Evolutionary conservation across 2,113 vertebrate genomes (phyloP).

Genomic region (Oostethus manadensis): DNA sequence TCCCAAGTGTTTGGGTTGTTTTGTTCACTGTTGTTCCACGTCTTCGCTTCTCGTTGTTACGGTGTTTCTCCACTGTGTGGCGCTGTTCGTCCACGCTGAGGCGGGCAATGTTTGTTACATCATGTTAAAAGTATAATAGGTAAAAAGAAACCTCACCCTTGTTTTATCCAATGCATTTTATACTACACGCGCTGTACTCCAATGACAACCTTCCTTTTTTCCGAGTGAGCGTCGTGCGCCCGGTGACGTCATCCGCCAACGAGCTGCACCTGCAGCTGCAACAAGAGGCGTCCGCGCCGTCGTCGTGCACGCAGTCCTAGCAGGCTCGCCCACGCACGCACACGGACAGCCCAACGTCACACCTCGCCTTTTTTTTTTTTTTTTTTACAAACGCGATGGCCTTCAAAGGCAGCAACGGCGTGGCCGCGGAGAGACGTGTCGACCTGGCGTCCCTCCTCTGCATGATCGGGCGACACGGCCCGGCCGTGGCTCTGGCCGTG

Average conservation of each 20-base stretch:
- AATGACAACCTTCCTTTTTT: background rate
- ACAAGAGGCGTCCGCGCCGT: conserved; percentile 1
- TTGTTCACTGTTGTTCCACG: too few species aligned
- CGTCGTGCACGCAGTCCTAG: background rate
- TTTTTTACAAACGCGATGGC: conserved; percentile 17
- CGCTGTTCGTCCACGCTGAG: too few species aligned
- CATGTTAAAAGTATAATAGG: too few species aligned
- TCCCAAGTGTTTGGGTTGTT: too few species aligned
- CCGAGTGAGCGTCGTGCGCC: background rate
- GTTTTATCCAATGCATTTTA: too few species aligned
- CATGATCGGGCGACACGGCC: conserved; percentile 57
- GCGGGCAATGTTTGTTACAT: too few species aligned
- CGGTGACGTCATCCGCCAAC: conserved; percentile 1
- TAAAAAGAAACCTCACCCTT: too few species aligned
- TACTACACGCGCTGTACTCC: too few species aligned
- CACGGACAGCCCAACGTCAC: background rate
- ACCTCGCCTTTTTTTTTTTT: background rate
- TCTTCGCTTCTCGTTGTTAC: too few species aligned
- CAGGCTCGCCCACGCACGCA: background rate
- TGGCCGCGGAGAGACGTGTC: conserved; percentile 43
- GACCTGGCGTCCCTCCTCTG: conserved; percentile 64
- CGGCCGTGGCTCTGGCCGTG: conserved; percentile 54
- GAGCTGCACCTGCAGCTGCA: conserved; percentile 4
- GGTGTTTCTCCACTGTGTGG: too few species aligned
- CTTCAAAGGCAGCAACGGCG: conserved; percentile 32